A percentile compares a stretch with the other conserved stretches of the same genome.
Evolutionary conservation across 2,797 vertebrate species (phyloP).

Genomic region (Gallinago stenura): DNA sequence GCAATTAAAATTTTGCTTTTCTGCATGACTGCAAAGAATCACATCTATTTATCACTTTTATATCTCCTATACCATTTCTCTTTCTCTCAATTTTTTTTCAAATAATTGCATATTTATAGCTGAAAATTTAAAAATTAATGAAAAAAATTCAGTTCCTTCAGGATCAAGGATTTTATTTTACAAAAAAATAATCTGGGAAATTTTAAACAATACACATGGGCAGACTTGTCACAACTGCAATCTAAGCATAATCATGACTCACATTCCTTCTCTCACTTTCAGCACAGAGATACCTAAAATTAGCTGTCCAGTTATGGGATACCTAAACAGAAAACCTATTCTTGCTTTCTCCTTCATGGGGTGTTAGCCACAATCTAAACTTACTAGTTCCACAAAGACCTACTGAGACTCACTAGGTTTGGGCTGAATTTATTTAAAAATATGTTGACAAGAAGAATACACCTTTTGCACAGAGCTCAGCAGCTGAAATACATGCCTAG

Average conservation of each 20-base stretch:
- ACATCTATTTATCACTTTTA: background rate
- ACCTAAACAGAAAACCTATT: background rate
- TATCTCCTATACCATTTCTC: background rate
- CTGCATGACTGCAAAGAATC: background rate
- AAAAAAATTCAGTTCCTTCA: background rate
- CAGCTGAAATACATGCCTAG: background rate
- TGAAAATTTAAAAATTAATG: background rate
- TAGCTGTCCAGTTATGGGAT: background rate
- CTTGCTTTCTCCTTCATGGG: background rate
- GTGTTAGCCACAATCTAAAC: fast-evolving
- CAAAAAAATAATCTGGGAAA: background rate
- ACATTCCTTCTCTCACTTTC: background rate
- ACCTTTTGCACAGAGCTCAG: background rate
- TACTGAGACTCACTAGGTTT: background rate
- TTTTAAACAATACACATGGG: background rate
- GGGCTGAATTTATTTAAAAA: background rate
- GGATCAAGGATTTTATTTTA: background rate
- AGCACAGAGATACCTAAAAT: background rate
- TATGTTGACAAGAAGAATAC: background rate
- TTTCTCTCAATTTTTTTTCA: background rate
- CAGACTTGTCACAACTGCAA: background rate
- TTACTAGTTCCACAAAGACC: background rate
- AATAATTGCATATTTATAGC: background rate
- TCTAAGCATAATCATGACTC: background rate
- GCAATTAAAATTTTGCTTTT: background rate